Evolutionary conservation across 2,888 invertebrate genomes (phyloP), one percentile per base, ranked within the genome.

Genomic region (Tortricodes alternella): DNA sequence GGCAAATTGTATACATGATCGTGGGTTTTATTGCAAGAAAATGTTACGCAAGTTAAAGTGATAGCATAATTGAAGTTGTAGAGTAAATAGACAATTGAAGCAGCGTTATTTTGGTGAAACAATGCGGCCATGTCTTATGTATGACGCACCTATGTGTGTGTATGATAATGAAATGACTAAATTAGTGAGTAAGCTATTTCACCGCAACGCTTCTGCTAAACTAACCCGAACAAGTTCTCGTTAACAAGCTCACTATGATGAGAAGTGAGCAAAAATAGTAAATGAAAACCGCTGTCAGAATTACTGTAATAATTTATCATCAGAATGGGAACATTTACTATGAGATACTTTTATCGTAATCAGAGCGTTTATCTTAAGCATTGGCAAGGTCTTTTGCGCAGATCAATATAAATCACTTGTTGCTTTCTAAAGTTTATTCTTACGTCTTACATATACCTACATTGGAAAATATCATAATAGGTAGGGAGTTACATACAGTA

Each of bases 1-100:
- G 57, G 62, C 63, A 73, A 71, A 71, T 64, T 67, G 70, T 60
- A 48, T 46, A 48, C 53, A 37, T 48, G 51, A 46, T 39, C 46
- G 32, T 27, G 13, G 37, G 23, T 48, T 46, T 19, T 35, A 58
- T 58, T 41, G 34, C 46, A 39, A 27, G n/a, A 21, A 38, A 52
- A 39, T 18, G 43, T 41, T 19, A 35, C 35, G 35, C 35, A 35
- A 5, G 27, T 21, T 21, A 13, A 34, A 41, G 11, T 2, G 32
- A 19, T 7, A 39, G 53, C 18, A 9, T 24, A 41, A 19, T 29
- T 3, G n/a, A n/a, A n/a, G n/a, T n/a, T n/a, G n/a, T n/a, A n/a
- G n/a, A n/a, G n/a, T n/a, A n/a, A n/a, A n/a, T n/a, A n/a, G n/a
- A n/a, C n/a, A n/a, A n/a, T n/a, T n/a, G n/a, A n/a, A n/a, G n/a